Evolutionary conservation across 2,113 vertebrate genomes (phyloP).

Genomic region (Cavia aperea): DNA sequence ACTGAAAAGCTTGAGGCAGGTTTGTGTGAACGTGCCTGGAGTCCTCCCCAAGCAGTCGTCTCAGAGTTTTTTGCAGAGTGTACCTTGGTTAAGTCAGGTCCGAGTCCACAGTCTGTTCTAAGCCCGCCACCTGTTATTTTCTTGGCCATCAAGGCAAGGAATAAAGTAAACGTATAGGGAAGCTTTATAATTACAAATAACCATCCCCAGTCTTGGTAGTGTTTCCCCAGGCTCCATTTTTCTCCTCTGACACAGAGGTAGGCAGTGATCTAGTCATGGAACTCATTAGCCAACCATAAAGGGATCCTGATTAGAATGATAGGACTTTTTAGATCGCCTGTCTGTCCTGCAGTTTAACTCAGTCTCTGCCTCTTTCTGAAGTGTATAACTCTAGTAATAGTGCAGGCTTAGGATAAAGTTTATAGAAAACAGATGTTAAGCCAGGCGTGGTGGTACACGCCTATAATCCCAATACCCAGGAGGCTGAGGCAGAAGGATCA

Average conservation of each 20-base stretch:
- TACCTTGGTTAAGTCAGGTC: neutral
- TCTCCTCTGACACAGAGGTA: conserved; percentile 22
- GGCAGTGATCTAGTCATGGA: neutral
- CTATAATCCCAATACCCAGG: too few species aligned
- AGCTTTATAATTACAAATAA: conserved; percentile 34
- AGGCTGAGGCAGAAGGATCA: too few species aligned
- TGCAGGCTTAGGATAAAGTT: conserved; percentile 16
- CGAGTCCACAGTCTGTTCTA: neutral
- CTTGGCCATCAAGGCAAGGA: neutral
- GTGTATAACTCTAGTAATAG: neutral
- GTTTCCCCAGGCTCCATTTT: neutral
- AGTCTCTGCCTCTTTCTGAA: conserved; percentile 20
- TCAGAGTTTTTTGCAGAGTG: neutral
- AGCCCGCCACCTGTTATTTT: neutral
- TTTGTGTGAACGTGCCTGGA: neutral
- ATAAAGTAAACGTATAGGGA: neutral
- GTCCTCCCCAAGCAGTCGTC: too few species aligned
- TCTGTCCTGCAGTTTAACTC: neutral
- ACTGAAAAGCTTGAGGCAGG: neutral
- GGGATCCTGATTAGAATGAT: neutral
- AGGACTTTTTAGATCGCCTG: neutral
- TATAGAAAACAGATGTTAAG: neutral
- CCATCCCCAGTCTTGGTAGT: neutral
- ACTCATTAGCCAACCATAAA: neutral
- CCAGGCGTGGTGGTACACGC: too few species aligned